phyloP scores from a whole-genome alignment of 92 coral and sea anemone species.

The Palythoa grandiflora region DNA sequence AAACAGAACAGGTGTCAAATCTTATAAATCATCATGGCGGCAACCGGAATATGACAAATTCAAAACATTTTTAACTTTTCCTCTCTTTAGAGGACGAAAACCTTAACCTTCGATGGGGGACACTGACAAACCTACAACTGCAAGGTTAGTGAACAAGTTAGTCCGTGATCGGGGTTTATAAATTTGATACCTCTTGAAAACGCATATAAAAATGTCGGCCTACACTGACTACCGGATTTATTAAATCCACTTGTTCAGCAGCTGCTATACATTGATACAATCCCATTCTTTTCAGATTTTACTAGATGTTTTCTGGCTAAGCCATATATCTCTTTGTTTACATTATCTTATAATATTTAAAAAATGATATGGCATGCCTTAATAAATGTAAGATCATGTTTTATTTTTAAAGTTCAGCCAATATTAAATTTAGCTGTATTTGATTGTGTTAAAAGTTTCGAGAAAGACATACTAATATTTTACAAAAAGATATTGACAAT shows the following conservation, averaged over 20 bases:
- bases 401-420: too few relatives aligned
- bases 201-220: neutral
- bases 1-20: constrained; percentile 25
- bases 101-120: neutral
- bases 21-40: constrained; percentile 19
- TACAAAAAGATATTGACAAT: too few relatives aligned
- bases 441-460: too few relatives aligned
- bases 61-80: neutral
- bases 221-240: neutral
- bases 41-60: neutral
- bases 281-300: too few relatives aligned
- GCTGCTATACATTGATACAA: too few relatives aligned
- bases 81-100: neutral
- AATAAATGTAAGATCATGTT: too few relatives aligned
- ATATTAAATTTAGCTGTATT: too few relatives aligned
- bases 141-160: neutral
- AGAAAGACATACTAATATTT: too few relatives aligned
- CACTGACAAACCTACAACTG: neutral
- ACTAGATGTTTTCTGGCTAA: too few relatives aligned
- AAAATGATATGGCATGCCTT: too few relatives aligned
- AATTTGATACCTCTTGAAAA: neutral
- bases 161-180: neutral
- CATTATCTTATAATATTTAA: too few relatives aligned
- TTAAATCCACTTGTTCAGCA: too few relatives aligned
- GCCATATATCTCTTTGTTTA: neutral